phyloP scores from a whole-genome alignment of 2,888 invertebrate species.

The Perizoma flavofasciatum region DNA sequence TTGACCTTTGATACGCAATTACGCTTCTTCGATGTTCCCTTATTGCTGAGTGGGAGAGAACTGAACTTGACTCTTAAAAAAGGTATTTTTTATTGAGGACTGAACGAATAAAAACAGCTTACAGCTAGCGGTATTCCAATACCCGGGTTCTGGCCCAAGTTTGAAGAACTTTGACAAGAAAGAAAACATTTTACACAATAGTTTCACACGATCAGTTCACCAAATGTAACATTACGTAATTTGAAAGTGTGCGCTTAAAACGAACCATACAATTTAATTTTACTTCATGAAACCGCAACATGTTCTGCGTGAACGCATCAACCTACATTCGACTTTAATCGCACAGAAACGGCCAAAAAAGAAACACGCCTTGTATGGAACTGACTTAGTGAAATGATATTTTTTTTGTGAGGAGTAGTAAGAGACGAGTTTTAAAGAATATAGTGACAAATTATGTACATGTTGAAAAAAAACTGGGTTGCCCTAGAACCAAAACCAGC shows the following conservation, averaged over 20 bases:
- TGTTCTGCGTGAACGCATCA: slow-evolving; percentile 44
- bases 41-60: no score
- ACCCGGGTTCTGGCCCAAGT: no score
- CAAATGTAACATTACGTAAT: slow-evolving; percentile 22
- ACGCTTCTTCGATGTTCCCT: no score
- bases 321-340: slow-evolving; percentile 48
- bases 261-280: slow-evolving; percentile 27
- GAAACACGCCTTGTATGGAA: slow-evolving; percentile 34
- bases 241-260: slow-evolving; percentile 33
- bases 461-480: no score
- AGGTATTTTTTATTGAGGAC: no score
- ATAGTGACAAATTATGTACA: no score
- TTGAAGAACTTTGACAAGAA: no score
- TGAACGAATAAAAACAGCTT: no score
- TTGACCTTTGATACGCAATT: slow-evolving; percentile 25
- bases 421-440: slow-evolving; percentile 4
- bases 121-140: no score
- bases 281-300: slow-evolving; percentile 36
- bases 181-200: not conserved
- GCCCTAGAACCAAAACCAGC: no score
- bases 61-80: no score
- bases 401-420: slow-evolving; percentile 3
- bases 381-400: slow-evolving; percentile 38
- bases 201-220: slow-evolving; percentile 14
- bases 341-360: slow-evolving; percentile 43